phyloP scores from a whole-genome alignment of 2,888 invertebrate genomes.

The Cheilosia vulpina region DNA sequence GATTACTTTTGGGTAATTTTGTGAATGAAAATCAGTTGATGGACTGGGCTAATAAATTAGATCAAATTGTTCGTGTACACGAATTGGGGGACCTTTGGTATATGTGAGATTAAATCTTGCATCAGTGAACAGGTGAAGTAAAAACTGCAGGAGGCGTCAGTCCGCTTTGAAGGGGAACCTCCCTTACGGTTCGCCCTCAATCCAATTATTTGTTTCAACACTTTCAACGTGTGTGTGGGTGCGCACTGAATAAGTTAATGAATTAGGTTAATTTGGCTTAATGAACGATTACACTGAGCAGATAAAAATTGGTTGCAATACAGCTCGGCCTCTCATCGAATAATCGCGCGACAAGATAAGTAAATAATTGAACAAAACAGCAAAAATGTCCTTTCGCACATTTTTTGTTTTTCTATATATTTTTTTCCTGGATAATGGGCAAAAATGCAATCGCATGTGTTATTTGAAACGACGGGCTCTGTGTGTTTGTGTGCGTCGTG shows the following conservation, averaged over 20 bases:
- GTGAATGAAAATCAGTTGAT: conserved; percentile 50
- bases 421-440: conserved; percentile 11
- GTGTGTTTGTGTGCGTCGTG: conserved; percentile 14
- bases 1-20: conserved; percentile 38
- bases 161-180: background rate
- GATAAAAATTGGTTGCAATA: conserved; percentile 49
- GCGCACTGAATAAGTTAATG: conserved; percentile 65
- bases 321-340: background rate
- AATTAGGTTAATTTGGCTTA: conserved; percentile 74
- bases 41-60: conserved; percentile 16
- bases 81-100: background rate
- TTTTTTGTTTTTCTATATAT: background rate
- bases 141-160: background rate
- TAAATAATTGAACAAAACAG: conserved; percentile 71
- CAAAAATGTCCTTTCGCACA: conserved; percentile 22
- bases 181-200: conserved; percentile 1
- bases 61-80: background rate
- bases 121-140: background rate
- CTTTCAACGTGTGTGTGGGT: conserved; percentile 17
- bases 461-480: conserved; percentile 56
- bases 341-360: conserved; percentile 68
- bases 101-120: conserved; percentile 34
- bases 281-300: conserved; percentile 70
- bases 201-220: conserved; percentile 67
- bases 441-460: conserved; percentile 60